A percentile compares a stretch with the other conserved stretches of the same genome.
phyloP scores from a whole-genome alignment of 2,888 invertebrate genomes.

The Incurvaria masculella region DNA sequence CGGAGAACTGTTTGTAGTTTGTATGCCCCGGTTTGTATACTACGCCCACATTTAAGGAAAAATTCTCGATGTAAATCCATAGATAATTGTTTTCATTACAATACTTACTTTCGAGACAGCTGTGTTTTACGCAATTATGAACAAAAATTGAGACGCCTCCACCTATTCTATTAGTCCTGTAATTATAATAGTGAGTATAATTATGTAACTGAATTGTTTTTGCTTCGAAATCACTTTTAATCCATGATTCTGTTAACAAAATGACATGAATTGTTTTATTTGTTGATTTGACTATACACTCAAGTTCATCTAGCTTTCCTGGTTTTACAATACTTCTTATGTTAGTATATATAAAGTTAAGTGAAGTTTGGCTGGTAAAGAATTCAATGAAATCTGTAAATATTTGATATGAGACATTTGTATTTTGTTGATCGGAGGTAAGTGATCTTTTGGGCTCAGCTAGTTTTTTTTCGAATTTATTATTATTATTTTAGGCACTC shows the following conservation, averaged over 20 bases:
- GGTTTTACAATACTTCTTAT: conserved; percentile 9
- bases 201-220: conserved; percentile 1
- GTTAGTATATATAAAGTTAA: conserved; percentile 11
- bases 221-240: conserved; percentile 12
- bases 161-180: too few relatives aligned
- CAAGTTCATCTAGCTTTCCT: conserved; percentile 11
- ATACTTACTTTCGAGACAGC: too few relatives aligned
- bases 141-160: too few relatives aligned
- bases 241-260: conserved; percentile 16
- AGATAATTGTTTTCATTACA: too few relatives aligned
- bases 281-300: conserved; percentile 8
- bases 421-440: conserved; percentile 1
- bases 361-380: conserved; percentile 6
- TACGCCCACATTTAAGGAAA: too few relatives aligned
- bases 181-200: too few relatives aligned
- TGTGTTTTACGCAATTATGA: too few relatives aligned
- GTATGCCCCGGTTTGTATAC: too few relatives aligned
- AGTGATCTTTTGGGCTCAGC: not conserved
- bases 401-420: conserved; percentile 6
- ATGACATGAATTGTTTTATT: conserved; percentile 9
- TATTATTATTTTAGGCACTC: conserved; percentile 13
- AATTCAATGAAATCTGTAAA: conserved; percentile 9
- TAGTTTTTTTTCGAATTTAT: conserved; percentile 10
- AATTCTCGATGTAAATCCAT: too few relatives aligned
- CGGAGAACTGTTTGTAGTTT: too few relatives aligned